These are phyloP conservation scores for Ernsta delagoae DNA, from an alignment of 2,888 invertebrate species.

Conservation along the genomic window DNA sequence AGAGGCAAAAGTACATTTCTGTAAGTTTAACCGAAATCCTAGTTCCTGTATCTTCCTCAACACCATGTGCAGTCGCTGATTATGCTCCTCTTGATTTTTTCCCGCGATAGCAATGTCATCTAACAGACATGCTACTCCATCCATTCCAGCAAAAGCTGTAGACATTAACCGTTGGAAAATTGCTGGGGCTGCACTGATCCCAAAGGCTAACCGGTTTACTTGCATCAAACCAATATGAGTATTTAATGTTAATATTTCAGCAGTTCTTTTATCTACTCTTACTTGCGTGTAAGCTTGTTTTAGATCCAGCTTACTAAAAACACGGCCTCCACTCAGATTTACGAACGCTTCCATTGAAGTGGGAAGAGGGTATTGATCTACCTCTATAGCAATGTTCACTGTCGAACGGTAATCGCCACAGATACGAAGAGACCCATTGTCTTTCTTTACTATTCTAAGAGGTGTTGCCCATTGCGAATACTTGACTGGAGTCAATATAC, in stretches of 20 bases:
- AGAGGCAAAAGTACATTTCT: constrained; percentile 36
- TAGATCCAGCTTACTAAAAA: constrained; percentile 44
- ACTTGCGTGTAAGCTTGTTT: constrained; percentile 43
- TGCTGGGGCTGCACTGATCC: constrained; percentile 39
- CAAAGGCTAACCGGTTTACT: constrained; percentile 34
- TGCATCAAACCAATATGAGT: constrained; percentile 9
- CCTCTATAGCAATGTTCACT: constrained; percentile 36
- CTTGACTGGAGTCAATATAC: constrained; percentile 37
- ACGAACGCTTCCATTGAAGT: constrained; percentile 38
- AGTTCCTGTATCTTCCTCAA: constrained; percentile 33
- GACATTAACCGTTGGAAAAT: constrained; percentile 42
- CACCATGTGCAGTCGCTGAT: constrained; percentile 32
- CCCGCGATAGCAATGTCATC: constrained; percentile 41
- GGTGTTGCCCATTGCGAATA: constrained; percentile 42
- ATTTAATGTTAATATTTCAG: constrained; percentile 11
- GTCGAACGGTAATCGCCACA: constrained; percentile 40
- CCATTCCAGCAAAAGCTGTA: constrained; percentile 37
- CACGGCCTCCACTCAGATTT: constrained; percentile 39
- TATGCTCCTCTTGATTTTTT: constrained; percentile 27
- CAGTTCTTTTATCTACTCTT: constrained; percentile 38
- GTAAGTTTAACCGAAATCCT: constrained; percentile 33
- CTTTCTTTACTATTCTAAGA: constrained; percentile 34
- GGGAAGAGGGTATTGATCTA: constrained; percentile 39
- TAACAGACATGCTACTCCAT: constrained; percentile 40
- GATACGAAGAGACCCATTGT: constrained; percentile 38